These are phyloP conservation scores for Monochamus alternatus DNA, from an alignment of 2,888 invertebrate species.

Conservation along the genomic window DNA sequence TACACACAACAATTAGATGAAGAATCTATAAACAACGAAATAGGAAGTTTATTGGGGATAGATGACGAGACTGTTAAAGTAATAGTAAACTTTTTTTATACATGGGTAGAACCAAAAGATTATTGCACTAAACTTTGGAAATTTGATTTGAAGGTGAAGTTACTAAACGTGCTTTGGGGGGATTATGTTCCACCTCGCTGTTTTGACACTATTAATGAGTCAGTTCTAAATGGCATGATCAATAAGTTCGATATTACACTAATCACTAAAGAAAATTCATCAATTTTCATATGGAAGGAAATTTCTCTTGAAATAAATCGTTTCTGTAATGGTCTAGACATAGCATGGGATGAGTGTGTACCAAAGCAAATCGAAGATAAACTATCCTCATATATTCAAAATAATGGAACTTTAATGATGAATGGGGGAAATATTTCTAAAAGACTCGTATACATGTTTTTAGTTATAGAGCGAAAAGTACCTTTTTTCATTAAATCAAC, in stretches of 20 bases:
- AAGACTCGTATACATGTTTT: conserved; percentile 20
- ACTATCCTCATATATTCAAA: not conserved
- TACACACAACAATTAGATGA: conserved; percentile 32
- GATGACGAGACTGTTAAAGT: not conserved
- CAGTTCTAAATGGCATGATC: not conserved
- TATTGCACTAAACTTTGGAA: conserved; percentile 12
- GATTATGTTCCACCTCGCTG: conserved; percentile 24
- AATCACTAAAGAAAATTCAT: conserved; percentile 30
- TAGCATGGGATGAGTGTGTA: conserved; percentile 21
- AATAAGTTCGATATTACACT: conserved; percentile 22
- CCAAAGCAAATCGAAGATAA: conserved; percentile 21
- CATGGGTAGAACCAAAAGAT: conserved; percentile 17
- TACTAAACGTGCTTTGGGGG: conserved; percentile 17
- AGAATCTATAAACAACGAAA: conserved; percentile 9
- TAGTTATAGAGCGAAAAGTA: conserved; percentile 6
- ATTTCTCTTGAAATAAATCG: conserved; percentile 27
- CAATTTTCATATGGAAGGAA: conserved; percentile 30
- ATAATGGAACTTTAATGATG: not conserved
- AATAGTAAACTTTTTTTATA: conserved; percentile 21
- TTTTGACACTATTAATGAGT: not conserved
- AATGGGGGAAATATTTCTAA: not conserved
- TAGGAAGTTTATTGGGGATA: conserved; percentile 1
- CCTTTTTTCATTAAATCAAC: conserved; percentile 30
- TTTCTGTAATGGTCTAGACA: conserved; percentile 1
- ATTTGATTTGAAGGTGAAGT: conserved; percentile 15